Base-by-base conservation (phyloP, 2,113 vertebrate genomes). In the Puffinus mauretanicus region DNA sequence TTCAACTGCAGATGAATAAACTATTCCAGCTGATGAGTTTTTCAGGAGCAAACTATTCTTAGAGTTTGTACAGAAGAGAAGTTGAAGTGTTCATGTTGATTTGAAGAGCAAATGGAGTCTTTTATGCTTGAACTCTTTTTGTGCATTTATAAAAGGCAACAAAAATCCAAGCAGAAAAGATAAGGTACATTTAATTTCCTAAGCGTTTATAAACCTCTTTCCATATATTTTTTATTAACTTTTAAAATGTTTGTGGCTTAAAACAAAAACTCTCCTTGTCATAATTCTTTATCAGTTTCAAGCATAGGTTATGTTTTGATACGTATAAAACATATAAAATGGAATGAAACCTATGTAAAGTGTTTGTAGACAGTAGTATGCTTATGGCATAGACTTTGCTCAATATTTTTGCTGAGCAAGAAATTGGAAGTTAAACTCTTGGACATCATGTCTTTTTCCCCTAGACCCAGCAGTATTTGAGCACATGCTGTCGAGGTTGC, bases 1-100 rank as follows among this genome's bases (percentile, higher is more conserved):
- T 97, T 97, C 97, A 96, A 98, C 97, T 96, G 96, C 94, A 97
- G 96, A 97, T 97, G 97, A 96, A 97, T 98, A 98, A 98, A 97
- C 97, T 97, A 96, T 95, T 98, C 97, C 96, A 93, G 98, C 98
- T 98, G 98, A 98, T 98, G 92, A 86, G 89, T 86, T 92, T 98
- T 94, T 93, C 93, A 96, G 91, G 94, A 98, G 94, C 94, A 97
- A 95, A 94, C 93, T 96, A 93, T 90, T 87, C 77, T 95, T 97
- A 95, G 77, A 95, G 93, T 90, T 98, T 92, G 90, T 91, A 54
- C 88, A 96, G 94, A 86, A 92, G 91, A 96, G 83, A 96, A 94
- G 85, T 81, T 95, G 92, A 94, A 95, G 82, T 95, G 61, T 94
- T 96, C 69, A 72, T 10, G 9, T 92, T 93, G 93, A 30, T 88